Conservation (phyloP, 2,888 invertebrate species). For the Epinotia nisella region DNA sequence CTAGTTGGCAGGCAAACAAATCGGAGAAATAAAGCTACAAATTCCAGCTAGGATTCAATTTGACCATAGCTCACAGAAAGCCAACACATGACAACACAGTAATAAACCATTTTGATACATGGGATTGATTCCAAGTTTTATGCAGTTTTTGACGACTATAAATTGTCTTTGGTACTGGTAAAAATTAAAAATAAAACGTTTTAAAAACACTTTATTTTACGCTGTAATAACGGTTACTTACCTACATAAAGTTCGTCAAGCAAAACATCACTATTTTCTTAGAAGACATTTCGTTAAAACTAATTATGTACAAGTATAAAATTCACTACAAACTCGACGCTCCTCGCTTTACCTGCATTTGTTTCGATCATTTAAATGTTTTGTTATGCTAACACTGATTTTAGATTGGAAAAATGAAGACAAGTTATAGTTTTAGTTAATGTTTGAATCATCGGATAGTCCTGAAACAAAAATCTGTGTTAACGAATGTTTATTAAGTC, state of each 20-base stretch:
- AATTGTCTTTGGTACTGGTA: slow-evolving; percentile 27
- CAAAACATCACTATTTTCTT: slow-evolving; percentile 77
- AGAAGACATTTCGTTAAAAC: slow-evolving; percentile 65
- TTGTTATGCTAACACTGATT: slow-evolving; percentile 73
- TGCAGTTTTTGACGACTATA: slow-evolving; percentile 23
- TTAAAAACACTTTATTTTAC: slow-evolving; percentile 75
- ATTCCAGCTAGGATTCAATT: slow-evolving; percentile 15
- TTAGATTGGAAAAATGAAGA: slow-evolving; percentile 62
- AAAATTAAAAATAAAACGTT: slow-evolving; percentile 50
- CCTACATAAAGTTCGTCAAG: slow-evolving; percentile 75
- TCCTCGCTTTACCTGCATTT: slow-evolving; percentile 62
- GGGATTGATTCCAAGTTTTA: slow-evolving; percentile 15
- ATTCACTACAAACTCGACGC: slow-evolving; percentile 70
- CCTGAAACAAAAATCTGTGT: slow-evolving; percentile 61
- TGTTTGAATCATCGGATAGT: slow-evolving; percentile 73
- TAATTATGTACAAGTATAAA: slow-evolving; percentile 82
- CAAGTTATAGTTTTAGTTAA: slow-evolving; percentile 53
- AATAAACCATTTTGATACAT: slow-evolving; percentile 33
- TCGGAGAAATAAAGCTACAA: slow-evolving; percentile 4
- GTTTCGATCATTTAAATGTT: slow-evolving; percentile 64
- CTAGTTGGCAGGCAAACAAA: slow-evolving; percentile 15
- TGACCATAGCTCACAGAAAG: slow-evolving; percentile 27
- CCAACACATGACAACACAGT: slow-evolving; percentile 32
- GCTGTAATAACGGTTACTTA: slow-evolving; percentile 75
- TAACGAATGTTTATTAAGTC: slow-evolving; percentile 22